These are phyloP conservation scores for Falco punctatus DNA, from an alignment of 2,113 vertebrate species.

Conservation along the genomic window DNA sequence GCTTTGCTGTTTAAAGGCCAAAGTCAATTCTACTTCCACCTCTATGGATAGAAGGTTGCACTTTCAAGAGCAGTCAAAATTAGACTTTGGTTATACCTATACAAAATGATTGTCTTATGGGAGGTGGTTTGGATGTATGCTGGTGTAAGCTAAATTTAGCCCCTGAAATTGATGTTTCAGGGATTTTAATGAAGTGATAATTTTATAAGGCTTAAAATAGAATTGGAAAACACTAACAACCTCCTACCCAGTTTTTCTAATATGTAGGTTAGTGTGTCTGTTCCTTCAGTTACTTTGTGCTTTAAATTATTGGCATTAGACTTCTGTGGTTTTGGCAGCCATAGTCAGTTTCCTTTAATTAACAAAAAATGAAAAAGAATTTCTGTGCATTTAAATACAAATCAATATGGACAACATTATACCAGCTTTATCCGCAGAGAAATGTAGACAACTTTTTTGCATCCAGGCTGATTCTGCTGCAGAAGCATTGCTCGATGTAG, in stretches of 20 bases:
- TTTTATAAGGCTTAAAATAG: conserved; percentile 30
- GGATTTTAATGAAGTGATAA: conserved; percentile 26
- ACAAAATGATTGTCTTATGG: neutral
- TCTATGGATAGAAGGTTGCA: neutral
- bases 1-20: conserved; percentile 7
- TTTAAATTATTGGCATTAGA: conserved; percentile 27
- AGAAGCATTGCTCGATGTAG: neutral
- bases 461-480: neutral
- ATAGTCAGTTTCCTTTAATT: neutral
- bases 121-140: neutral
- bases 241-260: neutral
- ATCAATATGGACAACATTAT: neutral
- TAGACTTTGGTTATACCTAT: neutral
- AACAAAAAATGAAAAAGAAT: neutral
- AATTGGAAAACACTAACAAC: conserved; percentile 21
- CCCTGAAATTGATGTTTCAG: neutral
- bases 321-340: conserved; percentile 13
- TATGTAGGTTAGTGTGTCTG: neutral
- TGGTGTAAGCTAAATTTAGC: neutral
- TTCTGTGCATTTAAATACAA: conserved; percentile 1
- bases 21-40: neutral
- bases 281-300: neutral
- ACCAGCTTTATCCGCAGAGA: neutral
- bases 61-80: neutral
- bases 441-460: neutral